Evolutionary conservation across 2,888 invertebrate species (phyloP), one percentile per base, ranked within the genome.

Genomic region (Bombyx huttoni): DNA sequence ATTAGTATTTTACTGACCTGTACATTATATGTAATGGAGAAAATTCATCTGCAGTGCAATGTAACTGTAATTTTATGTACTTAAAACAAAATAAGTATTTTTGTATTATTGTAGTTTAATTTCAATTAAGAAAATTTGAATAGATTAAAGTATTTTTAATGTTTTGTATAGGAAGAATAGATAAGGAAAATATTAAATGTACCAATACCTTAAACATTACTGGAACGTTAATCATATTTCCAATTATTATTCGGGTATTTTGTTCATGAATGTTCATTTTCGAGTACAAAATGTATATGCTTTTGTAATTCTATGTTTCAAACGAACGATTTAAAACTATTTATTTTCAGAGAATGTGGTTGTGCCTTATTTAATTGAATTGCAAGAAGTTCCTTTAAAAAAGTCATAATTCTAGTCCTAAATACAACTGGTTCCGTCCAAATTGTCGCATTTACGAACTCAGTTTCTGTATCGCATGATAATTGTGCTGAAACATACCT

Each of bases 341-440:
- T 40, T 40, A 40, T 40, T 40, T 40, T 40, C 40, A 10, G 40
- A 10, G 12, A 40, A 70, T 71, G n/a, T n/a, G 78, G 78, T 81
- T 83, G 86, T 86, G 86, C 83, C 85, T 85, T 86, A 84, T 75
- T 76, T 67, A 65, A 45, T 40, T 47, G 33, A 40, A 53, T 51
- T 51, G 24, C 48, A 49, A 53, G 34, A 51, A 72, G 66, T 67
- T 86, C 80, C 81, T 83, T 76, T 73, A 61, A 73, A 60, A n/a
- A 71, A 70, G 60, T 73, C 66, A 66, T 64, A 67, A 70, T 66
- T 82, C 86, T 86, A 87, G 86, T 86, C 87, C 70, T 83, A 75
- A 72, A 75, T 70, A 75, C 63, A 75, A 81, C 78, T 71, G 68
- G 78, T 81, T 86, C 87, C 87, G 87, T 88, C 87, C 87, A 85